Evolutionary conservation across 2,113 vertebrate genomes (phyloP).

Genomic region (Capricornis sumatraensis): DNA sequence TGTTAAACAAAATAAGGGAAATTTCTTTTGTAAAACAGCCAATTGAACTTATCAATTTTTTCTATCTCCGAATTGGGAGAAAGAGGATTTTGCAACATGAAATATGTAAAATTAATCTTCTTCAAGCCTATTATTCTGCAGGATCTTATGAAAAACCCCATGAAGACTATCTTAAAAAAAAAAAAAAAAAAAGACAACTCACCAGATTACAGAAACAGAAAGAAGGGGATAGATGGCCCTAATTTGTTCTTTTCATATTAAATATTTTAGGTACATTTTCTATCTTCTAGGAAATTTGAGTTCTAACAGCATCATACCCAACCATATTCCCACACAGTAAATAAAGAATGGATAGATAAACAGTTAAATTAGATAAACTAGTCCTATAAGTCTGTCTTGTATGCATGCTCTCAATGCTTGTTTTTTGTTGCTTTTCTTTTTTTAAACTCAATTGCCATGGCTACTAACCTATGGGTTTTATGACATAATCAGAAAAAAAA

Average conservation of each 20-base stretch:
- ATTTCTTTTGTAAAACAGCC: neutral
- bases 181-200: neutral
- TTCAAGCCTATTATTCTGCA: neutral
- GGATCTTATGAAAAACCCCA: neutral
- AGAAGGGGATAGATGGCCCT: neutral
- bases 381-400: neutral
- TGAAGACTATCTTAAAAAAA: neutral
- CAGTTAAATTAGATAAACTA: neutral
- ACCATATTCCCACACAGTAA: neutral
- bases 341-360: neutral
- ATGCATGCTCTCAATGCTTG: neutral
- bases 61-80: neutral
- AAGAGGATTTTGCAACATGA: neutral
- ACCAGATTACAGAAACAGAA: neutral
- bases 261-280: neutral
- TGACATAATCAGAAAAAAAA: neutral
- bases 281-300: neutral
- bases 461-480: neutral
- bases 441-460: neutral
- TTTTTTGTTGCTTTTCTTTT: neutral
- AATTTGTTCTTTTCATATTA: neutral
- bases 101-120: neutral
- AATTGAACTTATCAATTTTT: constrained; percentile 21
- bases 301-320: neutral
- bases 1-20: constrained; percentile 44